Conservation (phyloP, 2,888 invertebrate genomes). For the Cactoblastis cactorum region DNA sequence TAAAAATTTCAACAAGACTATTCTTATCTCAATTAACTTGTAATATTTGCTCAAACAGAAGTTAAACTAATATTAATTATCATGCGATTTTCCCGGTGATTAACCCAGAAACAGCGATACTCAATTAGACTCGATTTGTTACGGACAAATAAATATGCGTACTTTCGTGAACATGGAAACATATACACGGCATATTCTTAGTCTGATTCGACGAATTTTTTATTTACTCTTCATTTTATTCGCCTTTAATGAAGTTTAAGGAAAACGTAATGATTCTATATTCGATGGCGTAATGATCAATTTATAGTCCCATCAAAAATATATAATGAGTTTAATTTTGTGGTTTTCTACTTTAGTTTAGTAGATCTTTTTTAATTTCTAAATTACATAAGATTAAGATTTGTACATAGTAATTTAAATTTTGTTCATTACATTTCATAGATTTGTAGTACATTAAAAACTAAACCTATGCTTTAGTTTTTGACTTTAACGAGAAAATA, state of each 20-base stretch:
- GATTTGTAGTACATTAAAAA: too few species aligned
- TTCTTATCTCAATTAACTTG: neutral
- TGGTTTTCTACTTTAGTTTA: too few species aligned
- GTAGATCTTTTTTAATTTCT: too few species aligned
- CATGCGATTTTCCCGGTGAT: constrained; percentile 17
- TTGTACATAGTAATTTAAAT: too few species aligned
- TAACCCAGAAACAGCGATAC: constrained; percentile 17
- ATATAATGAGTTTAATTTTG: too few species aligned
- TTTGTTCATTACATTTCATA: too few species aligned
- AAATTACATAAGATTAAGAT: too few species aligned
- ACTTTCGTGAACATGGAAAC: neutral
- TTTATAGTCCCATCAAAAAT: too few species aligned
- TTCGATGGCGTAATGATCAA: too few species aligned
- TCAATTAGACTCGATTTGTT: constrained; percentile 20
- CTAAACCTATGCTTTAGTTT: too few species aligned
- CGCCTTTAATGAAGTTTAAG: too few species aligned
- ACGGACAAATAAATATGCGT: neutral
- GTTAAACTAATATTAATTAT: constrained; percentile 2
- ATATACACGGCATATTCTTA: neutral
- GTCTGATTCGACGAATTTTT: neutral
- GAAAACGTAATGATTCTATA: too few species aligned
- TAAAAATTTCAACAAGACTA: neutral
- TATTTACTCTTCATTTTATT: constrained; percentile 1
- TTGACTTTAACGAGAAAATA: neutral
- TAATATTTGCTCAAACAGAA: neutral